Percentiles rank a stretch among this genome's conserved stretches.
These are phyloP conservation scores for Diogma glabrata DNA, from an alignment of 2,888 invertebrate species.

Conservation along the genomic window DNA sequence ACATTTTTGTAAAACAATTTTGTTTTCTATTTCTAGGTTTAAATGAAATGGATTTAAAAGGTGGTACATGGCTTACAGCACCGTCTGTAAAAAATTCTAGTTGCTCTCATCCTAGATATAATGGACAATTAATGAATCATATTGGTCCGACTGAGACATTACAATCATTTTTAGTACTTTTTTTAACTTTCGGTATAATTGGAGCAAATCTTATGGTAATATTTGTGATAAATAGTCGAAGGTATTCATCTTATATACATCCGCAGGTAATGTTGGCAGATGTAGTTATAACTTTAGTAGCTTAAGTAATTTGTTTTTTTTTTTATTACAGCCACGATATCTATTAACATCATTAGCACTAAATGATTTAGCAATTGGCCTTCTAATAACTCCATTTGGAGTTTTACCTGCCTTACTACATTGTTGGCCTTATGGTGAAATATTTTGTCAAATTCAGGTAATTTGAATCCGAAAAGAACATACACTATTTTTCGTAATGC, in stretches of 20 bases:
- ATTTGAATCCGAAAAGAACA: no score
- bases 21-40: no score
- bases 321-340: slow-evolving; percentile 59
- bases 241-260: slow-evolving; percentile 75
- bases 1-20: no score
- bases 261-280: slow-evolving; percentile 57
- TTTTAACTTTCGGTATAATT: slow-evolving; percentile 66
- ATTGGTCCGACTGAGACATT: slow-evolving; percentile 60
- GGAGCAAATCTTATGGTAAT: slow-evolving; percentile 70
- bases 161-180: slow-evolving; percentile 63
- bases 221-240: slow-evolving; percentile 70
- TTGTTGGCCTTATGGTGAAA: slow-evolving; percentile 86
- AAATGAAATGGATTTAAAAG: slow-evolving; percentile 40
- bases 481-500: no score
- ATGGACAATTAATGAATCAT: slow-evolving; percentile 48
- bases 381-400: slow-evolving; percentile 76
- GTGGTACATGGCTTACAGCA: slow-evolving; percentile 58
- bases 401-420: slow-evolving; percentile 72
- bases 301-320: slow-evolving; percentile 15
- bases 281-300: no score
- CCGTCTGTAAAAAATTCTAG: slow-evolving; percentile 74
- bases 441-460: slow-evolving; percentile 86
- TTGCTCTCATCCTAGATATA: slow-evolving; percentile 58
- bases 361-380: slow-evolving; percentile 77
- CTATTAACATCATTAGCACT: slow-evolving; percentile 75